Base-by-base conservation (phyloP, 2,113 vertebrate species). In the Ivindomyrus marchei region DNA sequence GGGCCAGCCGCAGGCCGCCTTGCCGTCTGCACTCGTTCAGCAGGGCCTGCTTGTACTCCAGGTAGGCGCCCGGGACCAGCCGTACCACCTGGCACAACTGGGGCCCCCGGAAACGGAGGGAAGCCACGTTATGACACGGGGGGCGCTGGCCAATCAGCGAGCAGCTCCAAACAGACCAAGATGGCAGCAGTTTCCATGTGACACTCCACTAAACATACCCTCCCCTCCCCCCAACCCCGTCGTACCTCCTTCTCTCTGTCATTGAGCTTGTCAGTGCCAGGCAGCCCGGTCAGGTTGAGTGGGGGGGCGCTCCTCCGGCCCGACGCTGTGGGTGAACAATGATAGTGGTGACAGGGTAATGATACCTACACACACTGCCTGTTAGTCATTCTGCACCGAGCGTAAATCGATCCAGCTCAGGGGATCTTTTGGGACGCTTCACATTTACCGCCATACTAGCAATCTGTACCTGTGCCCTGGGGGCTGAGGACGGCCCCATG, bases 41-140 rank as follows among this genome's bases (percentile, higher is more conserved):
- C 19, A 99, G 93, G 87, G 98, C 98, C 93, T 98, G 98, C 94
- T 99, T 99, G 92, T 99, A 99, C 92, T 99, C 98, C 94, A 99
- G 95, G 94, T 99, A 99, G 88, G 98, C 98, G 86, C 98, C 98
- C 0, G 98, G 98, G 93, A 99, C 98, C 95, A 99, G 92, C 36
- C 98, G 97, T 94, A 99, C 98, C 95, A 98, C 97, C 97, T 99
- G 98, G 94, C 98, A 99, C 90, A 99, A 94, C 98, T 99, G 91
- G 47, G 62, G 62, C 31, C 85, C 91, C 52, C 90, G 83, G 45
- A 24, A 47, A 42, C 0, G 42, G 21, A 47, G 45, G 42, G 45
- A 46, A 47, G 17, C 31, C 70, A 15, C 0, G 15, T 77, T 17
- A 77, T 8, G 62, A n/a, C 24, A 27, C 24, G 7, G 56, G 56